Base-by-base conservation (phyloP, 1,140 invertebrate species). In the Manduca sexta region DNA sequence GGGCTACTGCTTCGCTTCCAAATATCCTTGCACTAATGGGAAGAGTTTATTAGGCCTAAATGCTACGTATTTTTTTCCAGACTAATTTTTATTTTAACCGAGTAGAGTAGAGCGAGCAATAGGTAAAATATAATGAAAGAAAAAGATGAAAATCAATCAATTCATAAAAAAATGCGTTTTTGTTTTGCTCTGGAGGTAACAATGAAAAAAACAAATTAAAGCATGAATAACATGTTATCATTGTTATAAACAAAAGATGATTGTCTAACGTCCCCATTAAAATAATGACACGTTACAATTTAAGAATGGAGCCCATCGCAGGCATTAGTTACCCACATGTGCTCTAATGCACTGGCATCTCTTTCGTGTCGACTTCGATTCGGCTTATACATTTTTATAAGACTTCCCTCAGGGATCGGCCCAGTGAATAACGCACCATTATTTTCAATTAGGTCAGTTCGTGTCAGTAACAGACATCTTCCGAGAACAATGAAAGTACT, bases 401-500 rank as follows among this genome's bases (percentile, higher is more conserved):
- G 62, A 63, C 63, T 60, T 62, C 66, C 59, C 64, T 58, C 61
- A 56, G 61, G 69, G 69, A 69, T 67, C 60, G 54, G 49, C 56
- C 56, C 60, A 63, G 69, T 69, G 73, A 75, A 84, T 78, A 79
- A 79, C 64, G 61, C 57, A 65, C 78, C 69, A 83, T 85, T 83
- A 85, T 83, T 77, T 80, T 82, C 82, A 85, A 85, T 83, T 83
- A 79, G 79, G 79, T 83, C 79, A 83, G 70, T 72, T 58, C 70
- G 65, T 74, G 68, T 69, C 75, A 69, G 76, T 66, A 59, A 56
- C 64, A 69, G 64, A 71, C 55, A 55, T 71, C 65, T 84, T 78
- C 74, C 68, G 64, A 81, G 79, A 85, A 83, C 73, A 81, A 77
- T 79, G 69, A 59, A 60, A 49, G 55, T 76, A 80, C 73, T n/a